These are phyloP conservation scores for Polydrusus tereticollis DNA, from an alignment of 2,888 invertebrate genomes.

Conservation along the genomic window DNA sequence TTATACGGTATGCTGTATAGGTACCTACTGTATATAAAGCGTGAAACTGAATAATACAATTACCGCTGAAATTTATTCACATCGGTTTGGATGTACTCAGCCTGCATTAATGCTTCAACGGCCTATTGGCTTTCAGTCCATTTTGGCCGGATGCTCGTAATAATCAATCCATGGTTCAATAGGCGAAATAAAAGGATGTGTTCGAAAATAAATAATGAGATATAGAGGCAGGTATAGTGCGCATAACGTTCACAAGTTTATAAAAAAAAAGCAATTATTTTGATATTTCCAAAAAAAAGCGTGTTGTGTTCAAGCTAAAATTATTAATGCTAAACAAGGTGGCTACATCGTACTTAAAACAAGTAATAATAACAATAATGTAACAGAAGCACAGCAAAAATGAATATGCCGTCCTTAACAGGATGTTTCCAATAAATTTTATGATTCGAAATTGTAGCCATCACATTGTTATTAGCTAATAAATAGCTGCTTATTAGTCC, in stretches of 20 bases:
- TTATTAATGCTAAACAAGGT: background rate
- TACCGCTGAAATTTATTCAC: constrained; percentile 24
- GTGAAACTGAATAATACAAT: background rate
- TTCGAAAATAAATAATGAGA: constrained; percentile 1
- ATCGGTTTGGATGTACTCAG: constrained; percentile 12
- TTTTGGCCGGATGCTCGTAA: constrained; percentile 26
- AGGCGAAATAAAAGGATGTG: constrained; percentile 8
- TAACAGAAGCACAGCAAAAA: background rate
- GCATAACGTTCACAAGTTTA: background rate
- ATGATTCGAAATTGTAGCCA: constrained; percentile 14
- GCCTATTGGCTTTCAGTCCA: constrained; percentile 26
- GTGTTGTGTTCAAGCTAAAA: too few species aligned
- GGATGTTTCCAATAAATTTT: constrained; percentile 21
- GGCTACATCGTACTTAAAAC: background rate
- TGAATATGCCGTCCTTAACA: background rate
- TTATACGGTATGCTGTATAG: constrained; percentile 33
- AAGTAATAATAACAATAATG: background rate
- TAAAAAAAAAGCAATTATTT: background rate
- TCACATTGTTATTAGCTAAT: constrained; percentile 17
- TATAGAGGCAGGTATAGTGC: too few species aligned
- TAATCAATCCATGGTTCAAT: constrained; percentile 4
- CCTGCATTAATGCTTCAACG: constrained; percentile 28
- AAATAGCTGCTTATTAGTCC: constrained; percentile 14
- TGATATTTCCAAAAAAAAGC: too few species aligned
- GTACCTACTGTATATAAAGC: too few species aligned